Base-by-base conservation (phyloP, 2,888 invertebrate species). In the Xestobium rufovillosum region DNA sequence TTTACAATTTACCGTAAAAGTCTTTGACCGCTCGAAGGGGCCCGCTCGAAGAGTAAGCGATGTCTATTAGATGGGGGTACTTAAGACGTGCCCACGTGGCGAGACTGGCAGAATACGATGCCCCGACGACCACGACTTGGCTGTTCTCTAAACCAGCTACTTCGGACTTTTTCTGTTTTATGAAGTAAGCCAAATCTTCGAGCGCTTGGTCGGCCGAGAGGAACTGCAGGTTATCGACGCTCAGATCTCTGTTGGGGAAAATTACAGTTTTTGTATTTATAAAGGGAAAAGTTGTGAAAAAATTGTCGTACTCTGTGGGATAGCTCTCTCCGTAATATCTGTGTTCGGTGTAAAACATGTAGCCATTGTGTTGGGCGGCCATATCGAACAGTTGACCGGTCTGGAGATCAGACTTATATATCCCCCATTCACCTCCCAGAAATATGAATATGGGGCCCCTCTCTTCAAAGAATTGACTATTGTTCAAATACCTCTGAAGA, bases 391-490 rank as follows among this genome's bases (percentile, higher is more conserved):
- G 75, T 37, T 78, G 69, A 1, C 86, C 85, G 0, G 53, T 58
- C 15, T 55, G 57, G 49, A 82, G 60, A 69, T 71, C 77, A 3
- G 69, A 69, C 0, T 72, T 56, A 1, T 65, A 61, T 41, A 85
- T 83, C 6, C 64, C 59, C 72, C 85, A 85, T 63, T 88, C 87
- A 1, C 88, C 85, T 0, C 84, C 87, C 27, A 89, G 67, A 56
- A 71, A 70, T 33, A 82, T 74, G 23, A 81, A 72, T 6, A 80
- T 66, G 0, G 82, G 80, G 1, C 68, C 72, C 2, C 72, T 73
- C 1, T 63, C 36, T n/a, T 64, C 63, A n/a, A 19, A 65, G 14
- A 67, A 66, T 17, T 68, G 64, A 35, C 62, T 50, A 51, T 73
- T 74, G 44, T 69, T 66, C 60, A 68, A 68, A 51, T 70, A 76